Evolutionary conservation across 2,797 vertebrate genomes (phyloP).

Genomic region (Fringilla coelebs): DNA sequence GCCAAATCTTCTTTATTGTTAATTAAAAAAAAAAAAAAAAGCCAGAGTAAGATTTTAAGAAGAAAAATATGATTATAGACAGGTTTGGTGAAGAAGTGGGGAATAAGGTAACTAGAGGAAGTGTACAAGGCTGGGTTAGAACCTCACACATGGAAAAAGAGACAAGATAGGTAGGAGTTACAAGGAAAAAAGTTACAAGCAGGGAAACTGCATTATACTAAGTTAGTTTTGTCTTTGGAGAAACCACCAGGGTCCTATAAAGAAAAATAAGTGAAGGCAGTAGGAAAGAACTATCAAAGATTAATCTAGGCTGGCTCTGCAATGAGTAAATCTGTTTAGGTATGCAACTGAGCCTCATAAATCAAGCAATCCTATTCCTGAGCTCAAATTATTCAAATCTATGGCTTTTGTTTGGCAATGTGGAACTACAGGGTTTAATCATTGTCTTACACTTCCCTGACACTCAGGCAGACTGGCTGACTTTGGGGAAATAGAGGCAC

Average conservation of each 20-base stretch:
- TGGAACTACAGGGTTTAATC: neutral
- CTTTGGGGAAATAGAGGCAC: neutral
- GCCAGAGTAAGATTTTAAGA: neutral
- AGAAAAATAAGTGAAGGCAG: neutral
- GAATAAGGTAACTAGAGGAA: neutral
- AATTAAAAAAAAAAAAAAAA: neutral
- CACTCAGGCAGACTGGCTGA: neutral
- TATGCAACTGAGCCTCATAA: neutral
- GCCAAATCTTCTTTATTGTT: neutral
- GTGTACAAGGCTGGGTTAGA: neutral
- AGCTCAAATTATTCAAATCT: neutral
- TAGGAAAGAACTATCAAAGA: neutral
- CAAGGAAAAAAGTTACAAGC: neutral
- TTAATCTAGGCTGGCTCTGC: neutral
- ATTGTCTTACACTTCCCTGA: neutral
- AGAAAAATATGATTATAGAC: neutral
- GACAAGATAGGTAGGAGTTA: neutral
- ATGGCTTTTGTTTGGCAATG: neutral
- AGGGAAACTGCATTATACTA: neutral
- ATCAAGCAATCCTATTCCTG: neutral
- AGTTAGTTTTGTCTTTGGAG: neutral
- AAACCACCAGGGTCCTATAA: neutral
- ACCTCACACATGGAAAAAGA: neutral
- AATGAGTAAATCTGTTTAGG: neutral
- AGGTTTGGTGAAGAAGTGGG: neutral